These are phyloP conservation scores for Lycorma delicatula DNA, from an alignment of 1,140 invertebrate genomes.

Conservation along the genomic window DNA sequence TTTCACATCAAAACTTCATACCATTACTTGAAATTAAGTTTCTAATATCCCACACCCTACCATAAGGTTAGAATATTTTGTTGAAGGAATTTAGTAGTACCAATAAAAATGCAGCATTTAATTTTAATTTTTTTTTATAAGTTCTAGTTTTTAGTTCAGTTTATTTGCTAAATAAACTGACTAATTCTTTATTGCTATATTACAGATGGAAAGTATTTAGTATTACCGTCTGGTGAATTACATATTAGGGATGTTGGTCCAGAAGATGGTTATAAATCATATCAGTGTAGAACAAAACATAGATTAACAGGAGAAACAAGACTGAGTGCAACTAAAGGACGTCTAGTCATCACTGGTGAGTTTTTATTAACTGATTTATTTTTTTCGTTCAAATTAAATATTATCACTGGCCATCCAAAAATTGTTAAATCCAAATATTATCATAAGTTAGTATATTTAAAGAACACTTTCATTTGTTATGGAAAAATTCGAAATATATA, in stretches of 20 bases:
- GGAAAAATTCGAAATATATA: too few relatives aligned
- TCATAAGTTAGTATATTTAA: too few relatives aligned
- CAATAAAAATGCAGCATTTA: not conserved
- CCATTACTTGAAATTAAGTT: too few relatives aligned
- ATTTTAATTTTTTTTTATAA: not conserved
- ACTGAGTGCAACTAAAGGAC: conserved; percentile 84
- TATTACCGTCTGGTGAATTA: conserved; percentile 84
- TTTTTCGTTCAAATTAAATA: too few relatives aligned
- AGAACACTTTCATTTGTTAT: too few relatives aligned
- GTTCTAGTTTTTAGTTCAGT: not conserved
- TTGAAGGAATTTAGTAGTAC: too few relatives aligned
- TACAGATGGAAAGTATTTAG: conserved; percentile 86
- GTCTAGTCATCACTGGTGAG: conserved; percentile 92
- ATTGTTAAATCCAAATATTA: too few relatives aligned
- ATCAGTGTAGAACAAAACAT: conserved; percentile 90
- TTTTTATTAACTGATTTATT: too few relatives aligned
- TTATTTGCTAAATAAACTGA: not conserved
- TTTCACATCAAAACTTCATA: too few relatives aligned
- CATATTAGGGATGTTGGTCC: conserved; percentile 88
- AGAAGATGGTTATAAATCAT: conserved; percentile 88
- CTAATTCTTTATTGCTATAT: conserved; percentile 11
- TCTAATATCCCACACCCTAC: too few relatives aligned
- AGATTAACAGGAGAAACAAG: conserved; percentile 87
- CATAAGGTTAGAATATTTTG: too few relatives aligned
- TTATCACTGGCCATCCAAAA: too few relatives aligned